A percentile compares a stretch with the other conserved stretches of the same genome.
phyloP scores from a whole-genome alignment of 2,888 invertebrate species.

The Nephrotoma guestfalica region DNA sequence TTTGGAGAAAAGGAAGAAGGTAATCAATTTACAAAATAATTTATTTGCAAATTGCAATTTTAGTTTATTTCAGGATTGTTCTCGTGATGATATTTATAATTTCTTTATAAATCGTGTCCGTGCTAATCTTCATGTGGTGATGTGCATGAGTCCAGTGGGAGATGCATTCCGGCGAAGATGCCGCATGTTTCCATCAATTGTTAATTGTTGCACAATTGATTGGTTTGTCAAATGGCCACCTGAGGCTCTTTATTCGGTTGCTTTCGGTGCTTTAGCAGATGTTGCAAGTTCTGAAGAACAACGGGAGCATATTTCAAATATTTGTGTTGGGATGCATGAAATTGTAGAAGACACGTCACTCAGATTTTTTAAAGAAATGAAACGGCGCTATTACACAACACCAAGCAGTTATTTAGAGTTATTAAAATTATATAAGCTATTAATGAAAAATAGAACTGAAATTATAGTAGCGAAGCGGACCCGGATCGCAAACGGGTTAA shows the following conservation, averaged over 20 bases:
- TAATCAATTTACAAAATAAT: conserved; percentile 22
- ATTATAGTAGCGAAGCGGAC: conserved; percentile 47
- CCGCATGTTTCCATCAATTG: conserved; percentile 86
- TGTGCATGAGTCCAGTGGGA: conserved; percentile 85
- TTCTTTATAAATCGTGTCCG: conserved; percentile 74
- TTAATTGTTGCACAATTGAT: conserved; percentile 89
- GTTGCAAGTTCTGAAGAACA: conserved; percentile 39
- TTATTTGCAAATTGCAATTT: neutral
- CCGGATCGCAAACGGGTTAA: conserved; percentile 60
- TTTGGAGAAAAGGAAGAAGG: conserved; percentile 48
- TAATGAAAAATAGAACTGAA: conserved; percentile 56
- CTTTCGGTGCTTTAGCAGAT: conserved; percentile 50
- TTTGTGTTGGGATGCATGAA: conserved; percentile 59
- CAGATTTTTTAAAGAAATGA: conserved; percentile 64
- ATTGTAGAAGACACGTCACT: conserved; percentile 66
- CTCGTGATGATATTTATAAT: conserved; percentile 66
- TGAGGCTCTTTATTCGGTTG: conserved; percentile 74
- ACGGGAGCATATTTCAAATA: conserved; percentile 38
- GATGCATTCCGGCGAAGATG: conserved; percentile 77
- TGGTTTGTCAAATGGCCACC: conserved; percentile 90
- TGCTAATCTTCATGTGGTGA: conserved; percentile 68
- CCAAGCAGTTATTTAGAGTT: conserved; percentile 83
- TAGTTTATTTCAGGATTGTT: conserved; percentile 33
- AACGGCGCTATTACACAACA: conserved; percentile 77
- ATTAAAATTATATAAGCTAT: conserved; percentile 57